These are phyloP conservation scores for Cyrtonyx montezumae DNA, from an alignment of 2,113 vertebrate species.

Conservation along the genomic window DNA sequence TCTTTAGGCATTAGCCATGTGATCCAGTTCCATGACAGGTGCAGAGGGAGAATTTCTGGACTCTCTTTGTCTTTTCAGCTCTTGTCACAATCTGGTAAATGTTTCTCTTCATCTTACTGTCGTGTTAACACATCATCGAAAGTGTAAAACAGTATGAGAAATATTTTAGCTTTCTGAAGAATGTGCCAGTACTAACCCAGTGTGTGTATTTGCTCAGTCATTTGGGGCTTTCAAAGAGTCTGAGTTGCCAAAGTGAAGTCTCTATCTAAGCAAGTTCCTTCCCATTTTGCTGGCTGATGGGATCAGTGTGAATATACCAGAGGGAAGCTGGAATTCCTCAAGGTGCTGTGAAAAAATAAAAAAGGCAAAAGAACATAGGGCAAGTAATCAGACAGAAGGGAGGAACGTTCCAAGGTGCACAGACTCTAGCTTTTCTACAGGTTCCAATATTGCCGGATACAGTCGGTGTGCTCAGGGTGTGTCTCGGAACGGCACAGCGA, in stretches of 20 bases:
- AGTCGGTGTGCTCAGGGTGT: accelerated
- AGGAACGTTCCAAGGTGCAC: neutral
- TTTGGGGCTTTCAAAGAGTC: neutral
- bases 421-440: accelerated
- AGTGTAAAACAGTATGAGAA: neutral
- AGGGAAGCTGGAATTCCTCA: neutral
- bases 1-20: neutral
- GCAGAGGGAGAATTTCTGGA: neutral
- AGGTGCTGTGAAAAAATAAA: accelerated
- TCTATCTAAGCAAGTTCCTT: neutral
- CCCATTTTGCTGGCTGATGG: neutral
- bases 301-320: neutral
- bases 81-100: neutral
- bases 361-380: neutral
- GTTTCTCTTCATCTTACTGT: neutral
- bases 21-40: neutral
- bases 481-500: neutral
- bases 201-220: neutral
- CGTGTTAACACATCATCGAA: accelerated
- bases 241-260: neutral
- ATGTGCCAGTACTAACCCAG: neutral
- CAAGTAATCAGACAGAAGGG: neutral
- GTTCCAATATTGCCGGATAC: neutral
- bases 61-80: neutral
- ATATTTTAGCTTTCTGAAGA: neutral